A percentile compares a stretch with the other conserved stretches of the same genome.
Conservation (phyloP, 2,888 invertebrate species). For the Scrobipalpa atriplicella region DNA sequence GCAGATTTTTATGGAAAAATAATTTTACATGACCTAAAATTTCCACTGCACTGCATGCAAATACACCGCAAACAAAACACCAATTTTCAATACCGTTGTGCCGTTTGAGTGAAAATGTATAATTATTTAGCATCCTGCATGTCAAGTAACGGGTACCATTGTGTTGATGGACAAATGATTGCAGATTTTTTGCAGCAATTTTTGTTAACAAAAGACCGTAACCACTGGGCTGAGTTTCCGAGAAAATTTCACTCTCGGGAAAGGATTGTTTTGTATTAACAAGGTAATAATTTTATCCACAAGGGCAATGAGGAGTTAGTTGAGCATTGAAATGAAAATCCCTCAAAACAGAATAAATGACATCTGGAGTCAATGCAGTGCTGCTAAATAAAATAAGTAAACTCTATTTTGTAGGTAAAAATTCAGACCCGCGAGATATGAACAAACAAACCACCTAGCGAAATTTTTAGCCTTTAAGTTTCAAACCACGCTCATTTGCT, state of each 20-base stretch:
- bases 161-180: constrained; percentile 77
- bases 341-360: too few relatives aligned
- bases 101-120: constrained; percentile 66
- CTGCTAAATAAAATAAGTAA: too few relatives aligned
- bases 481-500: too few relatives aligned
- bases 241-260: constrained; percentile 6
- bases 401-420: too few relatives aligned
- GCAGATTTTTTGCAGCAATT: constrained; percentile 46
- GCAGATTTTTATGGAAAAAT: too few relatives aligned
- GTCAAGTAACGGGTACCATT: constrained; percentile 70
- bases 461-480: too few relatives aligned
- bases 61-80: constrained; percentile 35
- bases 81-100: constrained; percentile 56
- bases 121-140: constrained; percentile 74
- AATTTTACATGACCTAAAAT: not conserved
- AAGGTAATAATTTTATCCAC: too few relatives aligned
- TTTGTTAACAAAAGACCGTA: constrained; percentile 13
- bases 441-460: too few relatives aligned
- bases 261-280: constrained; percentile 5
- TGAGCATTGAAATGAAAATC: too few relatives aligned
- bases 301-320: too few relatives aligned
- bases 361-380: too few relatives aligned
- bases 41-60: constrained; percentile 7
- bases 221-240: not conserved
- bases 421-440: too few relatives aligned